Conservation (phyloP, 1,140 invertebrate species). For the Pogonomyrmex barbatus region DNA sequence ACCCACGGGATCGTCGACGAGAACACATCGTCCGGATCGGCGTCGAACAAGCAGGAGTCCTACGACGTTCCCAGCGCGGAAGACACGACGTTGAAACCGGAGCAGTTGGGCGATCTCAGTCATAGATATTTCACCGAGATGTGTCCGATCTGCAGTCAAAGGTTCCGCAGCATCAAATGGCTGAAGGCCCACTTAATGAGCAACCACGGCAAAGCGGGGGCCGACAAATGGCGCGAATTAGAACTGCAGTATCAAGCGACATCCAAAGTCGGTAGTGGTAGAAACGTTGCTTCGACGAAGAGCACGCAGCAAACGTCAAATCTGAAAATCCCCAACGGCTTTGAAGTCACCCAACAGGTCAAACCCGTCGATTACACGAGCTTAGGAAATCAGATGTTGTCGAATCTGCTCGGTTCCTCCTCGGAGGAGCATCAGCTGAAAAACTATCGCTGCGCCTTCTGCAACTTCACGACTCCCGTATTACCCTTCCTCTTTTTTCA, state of each 20-base stretch:
- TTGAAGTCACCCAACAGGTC: constrained; percentile 79
- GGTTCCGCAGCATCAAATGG: constrained; percentile 96
- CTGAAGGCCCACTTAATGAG: constrained; percentile 94
- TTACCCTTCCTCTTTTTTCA: constrained; percentile 96
- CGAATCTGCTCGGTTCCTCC: constrained; percentile 87
- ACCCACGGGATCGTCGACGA: constrained; percentile 97
- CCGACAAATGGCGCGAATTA: constrained; percentile 90
- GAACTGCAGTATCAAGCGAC: constrained; percentile 86
- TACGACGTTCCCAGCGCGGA: constrained; percentile 78
- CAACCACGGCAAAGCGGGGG: constrained; percentile 92
- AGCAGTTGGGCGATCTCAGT: constrained; percentile 87
- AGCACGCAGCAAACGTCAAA: constrained; percentile 84
- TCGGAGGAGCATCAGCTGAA: constrained; percentile 87
- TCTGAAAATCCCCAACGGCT: constrained; percentile 88
- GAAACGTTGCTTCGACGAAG: constrained; percentile 66
- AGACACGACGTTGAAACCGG: constrained; percentile 87
- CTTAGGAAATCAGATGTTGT: constrained; percentile 86
- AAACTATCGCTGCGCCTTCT: constrained; percentile 95
- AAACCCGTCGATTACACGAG: constrained; percentile 80
- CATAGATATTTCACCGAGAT: constrained; percentile 91
- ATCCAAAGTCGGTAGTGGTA: constrained; percentile 66
- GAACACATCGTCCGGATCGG: constrained; percentile 78
- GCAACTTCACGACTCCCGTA: constrained; percentile 95
- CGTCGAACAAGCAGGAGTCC: constrained; percentile 64
- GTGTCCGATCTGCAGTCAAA: constrained; percentile 94